phyloP scores from a whole-genome alignment of 2,113 vertebrate genomes.

The Gasterosteus aculeatus region DNA sequence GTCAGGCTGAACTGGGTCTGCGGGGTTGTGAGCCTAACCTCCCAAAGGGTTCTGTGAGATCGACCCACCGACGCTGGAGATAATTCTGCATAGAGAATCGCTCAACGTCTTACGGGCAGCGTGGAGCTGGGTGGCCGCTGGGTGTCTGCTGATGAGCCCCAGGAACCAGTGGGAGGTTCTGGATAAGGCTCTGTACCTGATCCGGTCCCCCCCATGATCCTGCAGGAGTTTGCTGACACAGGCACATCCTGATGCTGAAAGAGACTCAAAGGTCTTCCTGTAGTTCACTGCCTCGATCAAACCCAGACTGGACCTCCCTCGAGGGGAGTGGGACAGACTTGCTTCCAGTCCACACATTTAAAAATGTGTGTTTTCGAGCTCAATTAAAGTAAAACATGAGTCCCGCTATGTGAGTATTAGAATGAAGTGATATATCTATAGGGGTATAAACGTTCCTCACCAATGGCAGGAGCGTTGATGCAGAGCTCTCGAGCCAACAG shows the following conservation, averaged over 20 bases:
- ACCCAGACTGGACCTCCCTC: slow-evolving; percentile 88
- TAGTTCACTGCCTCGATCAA: slow-evolving; percentile 94
- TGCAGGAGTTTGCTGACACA: slow-evolving; percentile 93
- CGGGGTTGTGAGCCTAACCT: slow-evolving; percentile 11
- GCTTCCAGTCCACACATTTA: slow-evolving; percentile 84
- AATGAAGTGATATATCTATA: no score
- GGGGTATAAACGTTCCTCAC: slow-evolving; percentile 74
- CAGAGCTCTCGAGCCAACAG: slow-evolving; percentile 95
- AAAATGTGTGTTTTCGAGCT: no score
- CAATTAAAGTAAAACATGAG: no score
- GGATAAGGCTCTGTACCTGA: slow-evolving; percentile 89
- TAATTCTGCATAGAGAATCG: slow-evolving; percentile 90
- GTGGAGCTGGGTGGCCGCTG: slow-evolving; percentile 89
- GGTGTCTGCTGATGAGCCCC: slow-evolving; percentile 84
- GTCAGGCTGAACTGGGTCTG: slow-evolving; percentile 92
- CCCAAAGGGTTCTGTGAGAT: slow-evolving; percentile 95
- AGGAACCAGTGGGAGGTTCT: slow-evolving; percentile 88
- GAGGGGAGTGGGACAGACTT: slow-evolving; percentile 86
- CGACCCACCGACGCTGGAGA: slow-evolving; percentile 90
- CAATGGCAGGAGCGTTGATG: slow-evolving; percentile 96
- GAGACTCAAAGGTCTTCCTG: slow-evolving; percentile 92
- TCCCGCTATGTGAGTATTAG: no score
- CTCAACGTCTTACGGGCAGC: slow-evolving; percentile 92
- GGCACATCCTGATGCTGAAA: slow-evolving; percentile 88
- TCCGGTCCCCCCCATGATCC: slow-evolving; percentile 90